Evolutionary conservation across 2,797 vertebrate species (phyloP), one percentile per base, ranked within the genome.

Genomic region (Nannoperca australis): DNA sequence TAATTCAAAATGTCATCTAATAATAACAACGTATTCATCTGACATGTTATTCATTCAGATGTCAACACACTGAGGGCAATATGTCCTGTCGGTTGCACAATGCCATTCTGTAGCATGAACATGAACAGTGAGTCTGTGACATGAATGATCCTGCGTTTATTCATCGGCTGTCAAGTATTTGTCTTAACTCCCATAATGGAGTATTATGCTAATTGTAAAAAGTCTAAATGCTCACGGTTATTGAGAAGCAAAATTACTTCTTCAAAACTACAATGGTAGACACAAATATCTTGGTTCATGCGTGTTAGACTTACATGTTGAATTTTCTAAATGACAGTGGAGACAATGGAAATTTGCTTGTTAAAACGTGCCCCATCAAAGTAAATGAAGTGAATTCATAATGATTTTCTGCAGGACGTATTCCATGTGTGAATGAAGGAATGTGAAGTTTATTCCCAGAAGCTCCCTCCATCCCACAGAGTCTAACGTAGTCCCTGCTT

Each of bases 401-500:
- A 49, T 53, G 12, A 11, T 27, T 9, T 1, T 56, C 61, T 9
- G 49, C 42, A 27, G 15, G 10, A 5, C 36, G 13, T 30, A 4
- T 20, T 7, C 17, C 7, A 20, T 10, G 27, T 55, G 47, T 73
- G 68, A 59, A 24, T 55, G 32, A 71, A 50, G 15, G 34, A 63
- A 22, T 24, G 7, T 7, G 3, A 42, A 22, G 18, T 44, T 8
- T 7, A 38, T 20, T 4, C 38, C 30, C 18, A 49, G 8, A 49
- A 27, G n/a, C 15, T 58, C 63, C 72, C 50, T 73, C 53, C 50
- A 53, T 56, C 58, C 65, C 64, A 38, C 36, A 38, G 54, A 22
- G 24, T 65, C 73, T 84, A 82, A 83, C 53, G 15, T 20, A 51
- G 64, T 47, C 50, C 68, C 72, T 82, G 90, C 93, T 93, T 88